phyloP scores from a whole-genome alignment of 2,797 vertebrate species.

The Propithecus perrieri region DNA sequence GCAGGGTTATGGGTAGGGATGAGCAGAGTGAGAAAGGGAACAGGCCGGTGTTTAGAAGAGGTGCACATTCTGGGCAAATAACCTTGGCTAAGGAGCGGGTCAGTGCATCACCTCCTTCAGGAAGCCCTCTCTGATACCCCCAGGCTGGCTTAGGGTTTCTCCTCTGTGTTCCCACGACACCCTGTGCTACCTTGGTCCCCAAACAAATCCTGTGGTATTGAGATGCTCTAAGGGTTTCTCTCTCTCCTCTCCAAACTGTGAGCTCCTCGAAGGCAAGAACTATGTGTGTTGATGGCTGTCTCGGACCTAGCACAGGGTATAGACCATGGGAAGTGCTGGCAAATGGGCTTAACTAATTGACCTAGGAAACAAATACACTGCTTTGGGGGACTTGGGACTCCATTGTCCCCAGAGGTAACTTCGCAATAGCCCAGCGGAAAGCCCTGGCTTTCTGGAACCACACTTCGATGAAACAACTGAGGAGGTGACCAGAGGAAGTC shows the following conservation, averaged over 20 bases:
- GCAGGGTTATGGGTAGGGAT: not conserved
- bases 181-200: not conserved
- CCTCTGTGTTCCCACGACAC: not conserved
- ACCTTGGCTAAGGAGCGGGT: not conserved
- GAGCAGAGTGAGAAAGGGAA: not conserved
- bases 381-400: not conserved
- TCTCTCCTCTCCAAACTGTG: not conserved
- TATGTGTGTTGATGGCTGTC: not conserved
- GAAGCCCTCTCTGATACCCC: constrained; percentile 14
- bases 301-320: not conserved
- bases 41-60: not conserved
- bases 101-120: not conserved
- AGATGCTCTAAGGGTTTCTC: not conserved
- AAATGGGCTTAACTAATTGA: not conserved
- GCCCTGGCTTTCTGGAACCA: not conserved
- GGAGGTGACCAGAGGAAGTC: not conserved
- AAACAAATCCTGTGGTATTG: not conserved
- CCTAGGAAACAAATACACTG: not conserved
- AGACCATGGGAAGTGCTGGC: not conserved
- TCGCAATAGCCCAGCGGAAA: not conserved
- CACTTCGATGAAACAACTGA: not conserved
- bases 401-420: not conserved
- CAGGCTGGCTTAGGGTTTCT: not conserved
- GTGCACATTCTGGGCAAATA: not conserved
- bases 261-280: not conserved